Conservation (phyloP, 2,888 invertebrate genomes). For the Nowickia ferox region DNA sequence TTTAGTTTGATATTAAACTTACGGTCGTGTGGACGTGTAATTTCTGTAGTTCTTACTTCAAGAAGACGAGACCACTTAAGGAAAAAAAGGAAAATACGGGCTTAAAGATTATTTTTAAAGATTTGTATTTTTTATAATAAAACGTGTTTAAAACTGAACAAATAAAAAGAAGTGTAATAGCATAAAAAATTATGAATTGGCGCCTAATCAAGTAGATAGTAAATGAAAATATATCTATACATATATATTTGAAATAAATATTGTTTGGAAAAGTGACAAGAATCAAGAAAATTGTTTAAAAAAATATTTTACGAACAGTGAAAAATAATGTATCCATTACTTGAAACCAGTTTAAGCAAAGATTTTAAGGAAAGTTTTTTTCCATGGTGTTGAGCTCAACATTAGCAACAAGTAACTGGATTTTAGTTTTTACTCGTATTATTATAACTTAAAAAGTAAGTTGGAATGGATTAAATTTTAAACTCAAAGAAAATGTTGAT, state of each 20-base stretch:
- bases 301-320: not conserved
- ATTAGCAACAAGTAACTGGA: conserved; percentile 7
- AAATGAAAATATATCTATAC: not conserved
- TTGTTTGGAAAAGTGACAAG: not conserved
- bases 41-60: not conserved
- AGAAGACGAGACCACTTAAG: conserved; percentile 13
- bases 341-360: conserved; percentile 27
- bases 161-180: conserved; percentile 2
- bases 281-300: not conserved
- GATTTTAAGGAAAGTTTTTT: conserved; percentile 1
- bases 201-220: conserved; percentile 6
- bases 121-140: conserved; percentile 12
- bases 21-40: conserved; percentile 77
- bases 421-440: conserved; percentile 38
- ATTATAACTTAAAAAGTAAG: conserved; percentile 54
- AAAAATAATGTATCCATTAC: conserved; percentile 21
- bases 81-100: conserved; percentile 4
- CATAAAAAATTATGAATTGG: conserved; percentile 34
- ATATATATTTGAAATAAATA: not conserved
- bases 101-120: conserved; percentile 30
- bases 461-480: not conserved
- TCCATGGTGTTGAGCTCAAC: not conserved
- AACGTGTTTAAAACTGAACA: conserved; percentile 41
- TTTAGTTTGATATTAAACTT: conserved; percentile 78
- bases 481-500: conserved; percentile 55